Base-by-base conservation (phyloP, 1,140 invertebrate genomes). In the Nasonia giraulti region DNA sequence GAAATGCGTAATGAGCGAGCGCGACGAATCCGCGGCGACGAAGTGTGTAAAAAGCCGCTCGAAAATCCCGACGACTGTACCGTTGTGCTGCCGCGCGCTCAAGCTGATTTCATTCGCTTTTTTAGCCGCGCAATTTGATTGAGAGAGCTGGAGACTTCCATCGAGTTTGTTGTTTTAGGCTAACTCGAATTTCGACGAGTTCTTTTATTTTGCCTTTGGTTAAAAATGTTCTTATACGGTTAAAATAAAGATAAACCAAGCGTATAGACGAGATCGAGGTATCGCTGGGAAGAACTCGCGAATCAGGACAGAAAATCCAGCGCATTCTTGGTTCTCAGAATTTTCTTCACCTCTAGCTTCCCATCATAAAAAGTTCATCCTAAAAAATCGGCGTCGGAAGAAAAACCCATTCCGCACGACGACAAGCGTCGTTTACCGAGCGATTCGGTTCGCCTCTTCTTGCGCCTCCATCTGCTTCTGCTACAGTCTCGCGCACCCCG, bases 1-100 rank as follows among this genome's bases (percentile, higher is more conserved):
- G 91, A 92, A 91, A 92, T 91, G 90, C 87, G 88, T 92, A 92
- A 91, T 90, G 88, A 85, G 86, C 89, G 79, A 79, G 80, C 50
- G 50, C 81, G 50, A 55, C 85, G 86, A 89, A 88, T 87, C 27
- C 20, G 55, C 20, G 20, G 17, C 55, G 55, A 62, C 55, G 6
- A 17, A 20, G 55, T 62, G 17, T n/a, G 55, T 62, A 62, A 62
- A 62, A 62, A n/a, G 20, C 55, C 20, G 55, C 6, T 62, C 55
- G 20, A 62, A 62, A 20, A 62, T 62, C 20, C 20, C 20, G 55
- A n/a, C 55, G 55, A 20, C 6, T 62, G 55, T 62, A n/a, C 55
- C 55, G 55, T 62, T 62, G 55, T n/a, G 50, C 40, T 44, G 2
- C 55, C 55, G 55, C 20, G 55, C 33, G 33, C 33, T 37, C 33